Base-by-base conservation (phyloP, 2,888 invertebrate genomes). In the Rhagonycha lutea region DNA sequence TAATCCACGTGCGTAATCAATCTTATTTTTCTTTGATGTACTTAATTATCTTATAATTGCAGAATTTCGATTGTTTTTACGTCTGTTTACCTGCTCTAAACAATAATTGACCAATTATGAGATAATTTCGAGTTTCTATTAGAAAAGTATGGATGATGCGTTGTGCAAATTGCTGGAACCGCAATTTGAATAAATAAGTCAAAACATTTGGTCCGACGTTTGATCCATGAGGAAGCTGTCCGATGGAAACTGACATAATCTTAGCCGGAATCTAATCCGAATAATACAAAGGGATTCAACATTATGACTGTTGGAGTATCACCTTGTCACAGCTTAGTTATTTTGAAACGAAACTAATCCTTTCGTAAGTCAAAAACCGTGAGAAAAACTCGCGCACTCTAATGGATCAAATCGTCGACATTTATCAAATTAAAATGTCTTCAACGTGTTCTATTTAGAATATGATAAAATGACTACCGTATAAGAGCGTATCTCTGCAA, bases 391-490 rank as follows among this genome's bases (percentile, higher is more conserved):
- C 11, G 63, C 23, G 62, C 11, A 11, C 18, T 65, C n/a, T 65
- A 65, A 65, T 24, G 63, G 26, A 65, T 65, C 23, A 26, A 61
- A 60, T 60, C 47, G 69, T 74, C 61, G 74, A 76, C 79, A 78
- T 78, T 82, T 80, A 81, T 78, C 79, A 79, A 82, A 84, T 84
- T 84, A 84, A 84, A 84, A 84, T 79, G 83, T 84, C 84, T 83
- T 83, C 81, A 83, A 80, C 79, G 80, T 80, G 82, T 83, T 83
- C 83, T 79, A 77, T 80, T 79, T 79, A 81, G 82, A 83, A 83
- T 80, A 80, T 80, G 81, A 83, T 80, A 83, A 47, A 84, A 82
- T 83, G 83, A 84, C 84, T 84, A 84, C 84, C 82, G 84, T 83
- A 79, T 81, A 78, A 79, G 79, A 80, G 79, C 81, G 79, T 80